Base-by-base conservation (phyloP, 2,797 vertebrate genomes). In the Eupleurogrammus muticus region DNA sequence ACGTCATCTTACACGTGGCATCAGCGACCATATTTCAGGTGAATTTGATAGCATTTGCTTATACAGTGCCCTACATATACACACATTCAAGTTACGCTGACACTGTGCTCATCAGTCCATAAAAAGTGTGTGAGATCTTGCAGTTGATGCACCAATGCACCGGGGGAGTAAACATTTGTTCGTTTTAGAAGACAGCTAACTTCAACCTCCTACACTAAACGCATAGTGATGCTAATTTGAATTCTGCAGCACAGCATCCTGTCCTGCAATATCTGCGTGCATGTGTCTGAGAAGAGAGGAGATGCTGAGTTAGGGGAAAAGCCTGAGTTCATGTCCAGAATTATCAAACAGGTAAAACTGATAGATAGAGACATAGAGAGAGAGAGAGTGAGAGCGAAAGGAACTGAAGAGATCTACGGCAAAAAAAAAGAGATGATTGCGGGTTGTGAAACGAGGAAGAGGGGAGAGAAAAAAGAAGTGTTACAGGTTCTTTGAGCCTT, bases 221-320 rank as follows among this genome's bases (percentile, higher is more conserved):
- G 64, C 72, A 72, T 40, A 46, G 62, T 11, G 5, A 21, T 19
- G 48, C 74, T 86, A 8, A 86, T 90, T 84, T 71, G 61, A 73
- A 88, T 89, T 88, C 88, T 17, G 19, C 69, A 21, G 55, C 20
- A 19, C 53, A 68, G 58, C 28, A 13, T 4, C 47, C 54, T 77
- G 81, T 69, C 62, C 73, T 82, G 70, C 59, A 70, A 40, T n/a
- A 56, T 59, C 58, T 60, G 55, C 48, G 50, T 53, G 70, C 24
- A 64, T 19, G 10, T 49, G 64, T 58, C 46, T 74, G 19, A 67
- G 70, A 73, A 59, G 48, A 75, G 59, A 82, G 36, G 51, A 84
- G 64, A 77, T 86, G 87, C 86, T 90, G 81, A 89, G 77, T 53
- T 72, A n/a, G 42, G 71, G 28, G 62, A 63, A 82, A 82, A 66